Evolutionary conservation across 2,797 vertebrate genomes (phyloP).

Genomic region (Notolepis coatsorum): DNA sequence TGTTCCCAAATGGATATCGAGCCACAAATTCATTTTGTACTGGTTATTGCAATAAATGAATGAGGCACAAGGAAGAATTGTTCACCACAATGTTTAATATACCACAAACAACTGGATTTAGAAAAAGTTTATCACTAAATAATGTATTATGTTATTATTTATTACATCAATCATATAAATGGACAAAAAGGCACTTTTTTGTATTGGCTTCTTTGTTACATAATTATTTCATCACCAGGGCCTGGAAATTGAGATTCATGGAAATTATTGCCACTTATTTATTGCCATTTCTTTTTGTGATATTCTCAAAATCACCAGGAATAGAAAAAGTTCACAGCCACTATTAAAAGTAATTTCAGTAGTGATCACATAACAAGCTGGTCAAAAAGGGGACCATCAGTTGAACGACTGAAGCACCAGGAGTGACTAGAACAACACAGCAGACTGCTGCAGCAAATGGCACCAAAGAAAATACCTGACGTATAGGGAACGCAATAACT

Average conservation of each 20-base stretch:
- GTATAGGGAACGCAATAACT: too few species aligned
- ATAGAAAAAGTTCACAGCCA: conserved; percentile 1
- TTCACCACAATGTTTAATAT: conserved; percentile 17
- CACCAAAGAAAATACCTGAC: too few species aligned
- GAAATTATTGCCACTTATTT: conserved; percentile 1
- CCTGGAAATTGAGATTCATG: neutral
- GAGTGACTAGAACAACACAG: conserved; percentile 10
- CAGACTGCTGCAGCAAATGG: too few species aligned
- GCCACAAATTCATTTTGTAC: neutral
- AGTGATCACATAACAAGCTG: neutral
- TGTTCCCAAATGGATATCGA: too few species aligned
- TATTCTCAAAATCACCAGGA: conserved; percentile 15
- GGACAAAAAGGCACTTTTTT: neutral
- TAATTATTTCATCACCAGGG: neutral
- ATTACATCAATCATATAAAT: neutral
- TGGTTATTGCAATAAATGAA: neutral
- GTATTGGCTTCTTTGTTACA: neutral
- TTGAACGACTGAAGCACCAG: too few species aligned
- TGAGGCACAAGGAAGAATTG: conserved; percentile 1
- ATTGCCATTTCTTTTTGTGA: neutral
- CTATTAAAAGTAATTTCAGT: neutral
- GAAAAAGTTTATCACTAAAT: neutral
- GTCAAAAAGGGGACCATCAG: too few species aligned
- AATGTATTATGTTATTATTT: conserved; percentile 22
- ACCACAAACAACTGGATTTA: neutral